Conservation (phyloP, 2,888 invertebrate species). For the Spicauda simplicius region DNA sequence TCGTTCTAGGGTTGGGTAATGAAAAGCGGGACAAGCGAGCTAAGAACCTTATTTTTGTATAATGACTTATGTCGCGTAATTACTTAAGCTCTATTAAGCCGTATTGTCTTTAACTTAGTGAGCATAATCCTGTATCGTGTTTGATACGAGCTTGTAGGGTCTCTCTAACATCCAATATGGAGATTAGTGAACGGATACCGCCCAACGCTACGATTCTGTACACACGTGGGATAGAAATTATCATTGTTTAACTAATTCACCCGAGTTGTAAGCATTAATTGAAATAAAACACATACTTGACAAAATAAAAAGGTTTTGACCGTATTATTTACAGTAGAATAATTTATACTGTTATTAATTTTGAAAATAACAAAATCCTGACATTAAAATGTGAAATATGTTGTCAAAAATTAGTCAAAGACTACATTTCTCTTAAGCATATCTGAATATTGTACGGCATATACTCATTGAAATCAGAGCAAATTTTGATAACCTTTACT, state of each 20-base stretch:
- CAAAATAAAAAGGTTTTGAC: not conserved
- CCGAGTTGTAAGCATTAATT: conserved; percentile 19
- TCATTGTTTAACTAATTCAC: conserved; percentile 65
- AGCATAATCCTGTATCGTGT: conserved; percentile 44
- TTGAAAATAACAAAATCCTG: too few species aligned
- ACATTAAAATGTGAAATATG: too few species aligned
- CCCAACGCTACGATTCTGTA: conserved; percentile 64
- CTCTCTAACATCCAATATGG: conserved; percentile 62
- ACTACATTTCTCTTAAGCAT: too few species aligned
- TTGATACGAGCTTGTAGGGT: conserved; percentile 47
- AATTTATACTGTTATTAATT: too few species aligned
- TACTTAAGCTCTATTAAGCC: conserved; percentile 46
- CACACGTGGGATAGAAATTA: conserved; percentile 69
- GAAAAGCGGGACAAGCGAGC: conserved; percentile 49
- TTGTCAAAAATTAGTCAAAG: too few species aligned
- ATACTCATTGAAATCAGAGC: too few species aligned
- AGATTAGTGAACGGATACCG: conserved; percentile 76
- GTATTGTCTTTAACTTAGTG: conserved; percentile 42
- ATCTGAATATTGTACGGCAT: too few species aligned
- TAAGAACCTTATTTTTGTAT: conserved; percentile 40
- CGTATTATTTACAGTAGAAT: not conserved
- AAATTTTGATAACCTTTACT: too few species aligned
- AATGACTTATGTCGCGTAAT: conserved; percentile 41
- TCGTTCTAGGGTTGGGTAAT: conserved; percentile 41
- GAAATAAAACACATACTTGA: conserved; percentile 7